Evolutionary conservation across 2,888 invertebrate genomes (phyloP), one percentile per base, ranked within the genome.

Genomic region (Ornithoptera priamus): DNA sequence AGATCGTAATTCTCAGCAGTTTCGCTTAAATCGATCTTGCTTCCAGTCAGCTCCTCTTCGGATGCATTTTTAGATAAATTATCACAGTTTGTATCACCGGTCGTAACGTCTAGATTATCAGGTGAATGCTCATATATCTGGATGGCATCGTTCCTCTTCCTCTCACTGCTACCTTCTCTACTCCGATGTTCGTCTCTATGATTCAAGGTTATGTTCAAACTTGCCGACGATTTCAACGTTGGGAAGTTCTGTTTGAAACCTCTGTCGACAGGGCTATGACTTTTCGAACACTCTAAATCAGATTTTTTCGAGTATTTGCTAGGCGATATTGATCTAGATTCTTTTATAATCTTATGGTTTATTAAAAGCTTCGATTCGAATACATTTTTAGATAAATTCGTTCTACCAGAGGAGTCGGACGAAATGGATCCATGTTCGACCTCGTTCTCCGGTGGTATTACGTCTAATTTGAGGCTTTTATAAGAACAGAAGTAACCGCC

Each of bases 401-500:
- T 90, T 68, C 81, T 82, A 0, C 85, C 89, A 0, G 92, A 92
- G 0, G 92, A 92, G 22, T 88, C 89, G 1, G 91, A 91, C 0
- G 91, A 91, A 1, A 89, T 22, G 0, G 92, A 92, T 2, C 90
- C 83, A 12, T 89, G 87, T 81, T 92, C 90, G 1, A 86, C 59
- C 73, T 90, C 91, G 57, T 91, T 89, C 75, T 92, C 92, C 0
- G 89, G 84, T 0, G 92, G 92, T 36, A 92, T 92, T 2, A 92
- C 81, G 72, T 93, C 93, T 59, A 94, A 78, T 80, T 90, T 89
- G 3, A 93, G 81, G 79, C 92, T 93, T 82, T 90, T 92, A 74
- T 93, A 93, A 0, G 94, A 94, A 57, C 96, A 96, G 83, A 98
- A 98, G 80, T 95, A 97, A 5, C 97, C 97, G 56, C 97, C 97